These are phyloP conservation scores for Amia ocellicauda DNA, from an alignment of 2,113 vertebrate genomes.

Conservation along the genomic window DNA sequence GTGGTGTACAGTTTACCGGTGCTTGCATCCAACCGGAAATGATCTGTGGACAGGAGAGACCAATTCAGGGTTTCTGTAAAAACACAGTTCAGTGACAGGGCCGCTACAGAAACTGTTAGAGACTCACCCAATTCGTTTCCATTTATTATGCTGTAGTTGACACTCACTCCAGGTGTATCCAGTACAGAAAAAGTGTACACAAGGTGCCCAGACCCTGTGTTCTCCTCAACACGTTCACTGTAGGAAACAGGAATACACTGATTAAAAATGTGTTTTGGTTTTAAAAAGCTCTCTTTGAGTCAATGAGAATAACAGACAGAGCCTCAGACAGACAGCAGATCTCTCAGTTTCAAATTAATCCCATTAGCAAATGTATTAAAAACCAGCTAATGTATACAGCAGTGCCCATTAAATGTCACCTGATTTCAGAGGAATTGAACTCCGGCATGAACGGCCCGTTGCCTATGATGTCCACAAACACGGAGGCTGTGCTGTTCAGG, in stretches of 20 bases:
- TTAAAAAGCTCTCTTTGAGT: too few relatives aligned
- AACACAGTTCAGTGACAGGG: neutral
- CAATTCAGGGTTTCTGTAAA: neutral
- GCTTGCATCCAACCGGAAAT: conserved; percentile 41
- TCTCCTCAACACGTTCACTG: conserved; percentile 12
- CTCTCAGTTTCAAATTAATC: too few relatives aligned
- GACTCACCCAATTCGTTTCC: conserved; percentile 53
- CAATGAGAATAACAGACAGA: too few relatives aligned
- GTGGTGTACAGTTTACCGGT: conserved; percentile 48
- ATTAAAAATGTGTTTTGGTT: too few relatives aligned
- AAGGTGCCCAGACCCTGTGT: conserved; percentile 35
- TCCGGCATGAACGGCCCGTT: conserved; percentile 27
- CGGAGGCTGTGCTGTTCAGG: conserved; percentile 31
- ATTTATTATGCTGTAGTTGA: conserved; percentile 40
- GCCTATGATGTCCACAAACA: conserved; percentile 39
- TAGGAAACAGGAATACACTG: neutral
- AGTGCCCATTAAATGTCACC: too few relatives aligned
- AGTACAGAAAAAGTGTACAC: conserved; percentile 34
- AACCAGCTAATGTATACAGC: too few relatives aligned
- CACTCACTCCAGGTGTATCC: neutral
- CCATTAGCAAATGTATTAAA: too few relatives aligned
- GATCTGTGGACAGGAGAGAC: conserved; percentile 35
- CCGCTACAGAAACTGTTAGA: neutral
- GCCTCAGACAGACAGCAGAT: too few relatives aligned
- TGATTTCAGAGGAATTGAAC: conserved; percentile 40